These are phyloP conservation scores for Chrysogorgia sp. DNA, from an alignment of 92 coral and sea anemone species.

Conservation along the genomic window DNA sequence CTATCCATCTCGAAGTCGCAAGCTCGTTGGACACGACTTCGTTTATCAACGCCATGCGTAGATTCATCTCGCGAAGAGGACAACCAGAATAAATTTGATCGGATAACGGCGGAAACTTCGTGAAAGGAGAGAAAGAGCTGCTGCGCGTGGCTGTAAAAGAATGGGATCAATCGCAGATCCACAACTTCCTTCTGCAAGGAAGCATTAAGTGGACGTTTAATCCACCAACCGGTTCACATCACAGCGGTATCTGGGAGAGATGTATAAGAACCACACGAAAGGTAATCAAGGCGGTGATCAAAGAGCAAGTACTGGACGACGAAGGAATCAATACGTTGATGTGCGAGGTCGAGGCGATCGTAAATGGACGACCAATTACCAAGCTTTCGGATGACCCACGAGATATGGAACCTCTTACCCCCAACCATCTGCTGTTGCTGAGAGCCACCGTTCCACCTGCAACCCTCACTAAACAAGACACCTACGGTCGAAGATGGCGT, in stretches of 20 bases:
- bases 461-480: slow-evolving; percentile 25
- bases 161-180: slow-evolving; percentile 63
- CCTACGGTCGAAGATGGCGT: slow-evolving; percentile 49
- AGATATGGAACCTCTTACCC: slow-evolving; percentile 40
- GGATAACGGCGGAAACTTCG: slow-evolving; percentile 65
- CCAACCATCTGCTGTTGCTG: slow-evolving; percentile 59
- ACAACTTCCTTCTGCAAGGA: slow-evolving; percentile 39
- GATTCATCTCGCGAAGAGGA: slow-evolving; percentile 58
- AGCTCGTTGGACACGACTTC: slow-evolving; percentile 55
- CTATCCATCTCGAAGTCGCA: slow-evolving; percentile 57
- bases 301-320: slow-evolving; percentile 58
- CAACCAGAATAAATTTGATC: slow-evolving; percentile 59
- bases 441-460: slow-evolving; percentile 43
- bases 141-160: slow-evolving; percentile 40
- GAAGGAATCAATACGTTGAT: slow-evolving; percentile 61
- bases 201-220: slow-evolving; percentile 66
- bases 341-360: slow-evolving; percentile 65
- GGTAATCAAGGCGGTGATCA: slow-evolving; percentile 59
- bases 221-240: slow-evolving; percentile 67
- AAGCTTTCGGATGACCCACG: slow-evolving; percentile 47
- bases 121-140: slow-evolving; percentile 53
- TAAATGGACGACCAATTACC: slow-evolving; percentile 56
- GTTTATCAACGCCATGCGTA: slow-evolving; percentile 43
- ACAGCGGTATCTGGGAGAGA: slow-evolving; percentile 69
- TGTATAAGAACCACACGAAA: slow-evolving; percentile 62